These are phyloP conservation scores for Orestias chungarensis DNA, from an alignment of 2,797 vertebrate species.

Conservation along the genomic window DNA sequence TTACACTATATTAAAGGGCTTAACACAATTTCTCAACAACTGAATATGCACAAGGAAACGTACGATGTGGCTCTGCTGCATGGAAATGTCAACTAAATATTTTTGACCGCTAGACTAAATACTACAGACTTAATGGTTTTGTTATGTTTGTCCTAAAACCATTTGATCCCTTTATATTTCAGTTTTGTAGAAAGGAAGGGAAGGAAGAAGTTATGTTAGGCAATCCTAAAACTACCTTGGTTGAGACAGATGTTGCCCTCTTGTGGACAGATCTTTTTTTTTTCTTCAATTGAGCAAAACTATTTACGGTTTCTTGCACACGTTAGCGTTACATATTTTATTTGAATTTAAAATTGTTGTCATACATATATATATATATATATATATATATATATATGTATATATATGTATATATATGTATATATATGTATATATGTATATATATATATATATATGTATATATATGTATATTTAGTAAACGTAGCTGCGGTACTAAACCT, in stretches of 20 bases:
- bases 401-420: too few relatives aligned
- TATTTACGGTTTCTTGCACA: too few relatives aligned
- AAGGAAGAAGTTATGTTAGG: slow-evolving; percentile 8
- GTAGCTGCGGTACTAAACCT: not conserved
- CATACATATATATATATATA: too few relatives aligned
- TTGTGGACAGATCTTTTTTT: slow-evolving; percentile 59
- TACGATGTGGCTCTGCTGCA: not conserved
- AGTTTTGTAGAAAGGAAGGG: not conserved
- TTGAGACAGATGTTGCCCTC: slow-evolving; percentile 66
- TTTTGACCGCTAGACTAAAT: not conserved
- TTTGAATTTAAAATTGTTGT: too few relatives aligned
- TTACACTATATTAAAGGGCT: slow-evolving; percentile 1
- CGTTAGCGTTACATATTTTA: too few relatives aligned
- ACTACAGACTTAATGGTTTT: not conserved
- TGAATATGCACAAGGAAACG: not conserved
- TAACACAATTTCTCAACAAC: not conserved
- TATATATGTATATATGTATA: too few relatives aligned
- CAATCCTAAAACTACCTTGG: slow-evolving; percentile 11
- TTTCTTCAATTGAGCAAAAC: not conserved
- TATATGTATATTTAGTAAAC: too few relatives aligned
- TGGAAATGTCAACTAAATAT: not conserved
- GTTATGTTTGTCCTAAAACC: not conserved
- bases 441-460: too few relatives aligned
- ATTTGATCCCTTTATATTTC: slow-evolving; percentile 13
- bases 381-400: too few relatives aligned